Conservation (phyloP, 2,888 invertebrate species). For the Zhuqinia jingwanae region DNA sequence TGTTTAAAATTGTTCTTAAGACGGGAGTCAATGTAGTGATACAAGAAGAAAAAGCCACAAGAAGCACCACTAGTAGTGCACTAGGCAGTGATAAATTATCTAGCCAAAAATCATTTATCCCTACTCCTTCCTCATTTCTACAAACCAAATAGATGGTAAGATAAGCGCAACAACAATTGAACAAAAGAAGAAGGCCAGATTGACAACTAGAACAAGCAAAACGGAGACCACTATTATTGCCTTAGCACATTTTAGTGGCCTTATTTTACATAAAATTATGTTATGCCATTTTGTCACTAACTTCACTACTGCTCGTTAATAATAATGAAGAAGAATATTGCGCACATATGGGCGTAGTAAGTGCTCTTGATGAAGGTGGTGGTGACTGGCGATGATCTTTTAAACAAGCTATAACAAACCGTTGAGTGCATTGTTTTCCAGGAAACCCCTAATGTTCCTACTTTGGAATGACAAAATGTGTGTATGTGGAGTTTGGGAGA, state of each 20-base stretch:
- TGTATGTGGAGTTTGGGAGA: not conserved
- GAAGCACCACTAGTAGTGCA: not conserved
- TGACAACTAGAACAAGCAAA: not conserved
- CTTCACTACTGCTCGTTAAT: not conserved
- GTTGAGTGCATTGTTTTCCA: not conserved
- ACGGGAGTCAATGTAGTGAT: not conserved
- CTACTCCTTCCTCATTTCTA: not conserved
- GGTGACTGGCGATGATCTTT: constrained; percentile 13
- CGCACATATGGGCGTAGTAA: constrained; percentile 43
- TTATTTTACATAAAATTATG: not conserved
- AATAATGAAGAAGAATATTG: constrained; percentile 34
- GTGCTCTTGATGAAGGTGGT: not conserved
- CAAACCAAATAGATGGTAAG: not conserved
- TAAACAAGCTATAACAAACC: constrained; percentile 2
- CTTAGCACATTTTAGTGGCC: constrained; percentile 8
- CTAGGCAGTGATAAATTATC: constrained; percentile 49
- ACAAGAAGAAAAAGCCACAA: not conserved
- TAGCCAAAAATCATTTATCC: constrained; percentile 37
- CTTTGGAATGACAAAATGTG: too few relatives aligned
- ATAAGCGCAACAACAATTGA: not conserved
- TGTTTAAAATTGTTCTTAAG: not conserved
- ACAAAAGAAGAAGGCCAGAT: not conserved
- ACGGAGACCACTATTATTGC: not conserved
- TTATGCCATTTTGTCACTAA: not conserved
- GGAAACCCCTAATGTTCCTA: too few relatives aligned